These are phyloP conservation scores for Eclectus roratus DNA, from an alignment of 2,113 vertebrate species.

Conservation along the genomic window DNA sequence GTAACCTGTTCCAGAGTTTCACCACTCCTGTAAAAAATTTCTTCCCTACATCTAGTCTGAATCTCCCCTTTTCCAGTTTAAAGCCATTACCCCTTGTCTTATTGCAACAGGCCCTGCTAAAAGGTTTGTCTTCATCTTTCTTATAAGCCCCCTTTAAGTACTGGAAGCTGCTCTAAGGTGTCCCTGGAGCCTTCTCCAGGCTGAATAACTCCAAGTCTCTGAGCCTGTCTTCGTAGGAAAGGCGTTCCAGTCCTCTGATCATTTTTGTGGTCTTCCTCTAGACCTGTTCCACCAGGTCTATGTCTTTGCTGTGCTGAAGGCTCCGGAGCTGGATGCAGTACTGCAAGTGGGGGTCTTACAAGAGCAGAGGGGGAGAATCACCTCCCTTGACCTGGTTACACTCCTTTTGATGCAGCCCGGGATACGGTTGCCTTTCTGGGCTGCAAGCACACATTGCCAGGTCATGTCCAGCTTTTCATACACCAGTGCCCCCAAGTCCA, in stretches of 20 bases:
- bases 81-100: not conserved
- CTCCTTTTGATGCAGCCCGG: not conserved
- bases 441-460: not conserved
- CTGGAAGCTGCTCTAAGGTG: not conserved
- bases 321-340: not conserved
- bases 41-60: not conserved
- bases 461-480: not conserved
- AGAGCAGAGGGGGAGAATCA: not conserved
- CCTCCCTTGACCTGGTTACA: not conserved
- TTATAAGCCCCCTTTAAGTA: not conserved
- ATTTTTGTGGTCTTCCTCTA: not conserved
- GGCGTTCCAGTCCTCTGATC: not conserved
- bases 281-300: not conserved
- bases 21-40: not conserved
- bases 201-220: not conserved
- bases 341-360: not conserved
- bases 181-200: not conserved
- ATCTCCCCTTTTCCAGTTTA: not conserved
- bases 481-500: not conserved
- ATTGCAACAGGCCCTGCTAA: not conserved
- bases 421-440: not conserved
- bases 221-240: not conserved
- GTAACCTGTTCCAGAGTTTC: not conserved
- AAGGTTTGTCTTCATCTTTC: not conserved
- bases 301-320: not conserved